Conservation (phyloP, 2,113 vertebrate species). For the Cavia porcellus region DNA sequence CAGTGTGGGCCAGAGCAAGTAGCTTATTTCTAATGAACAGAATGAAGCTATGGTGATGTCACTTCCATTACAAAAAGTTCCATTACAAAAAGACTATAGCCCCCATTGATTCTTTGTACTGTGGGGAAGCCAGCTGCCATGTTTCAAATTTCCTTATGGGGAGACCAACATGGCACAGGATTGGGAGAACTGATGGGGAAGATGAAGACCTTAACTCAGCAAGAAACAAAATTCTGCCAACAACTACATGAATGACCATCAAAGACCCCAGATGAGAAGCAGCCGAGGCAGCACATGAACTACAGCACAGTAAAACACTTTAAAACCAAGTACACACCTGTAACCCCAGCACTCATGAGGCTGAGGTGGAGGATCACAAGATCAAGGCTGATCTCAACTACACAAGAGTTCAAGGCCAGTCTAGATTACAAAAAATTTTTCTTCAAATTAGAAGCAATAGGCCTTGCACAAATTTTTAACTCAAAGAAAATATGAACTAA, state of each 20-base stretch:
- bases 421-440: not conserved
- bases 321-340: not conserved
- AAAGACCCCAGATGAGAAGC: not conserved
- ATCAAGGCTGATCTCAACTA: not conserved
- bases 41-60: not conserved
- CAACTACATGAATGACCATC: not conserved
- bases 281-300: not conserved
- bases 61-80: conserved; percentile 17
- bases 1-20: not conserved
- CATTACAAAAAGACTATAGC: not conserved
- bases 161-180: not conserved
- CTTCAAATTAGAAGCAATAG: not conserved
- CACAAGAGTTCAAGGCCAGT: not conserved
- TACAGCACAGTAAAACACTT: not conserved
- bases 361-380: not conserved
- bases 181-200: not conserved
- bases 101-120: not conserved
- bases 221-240: not conserved
- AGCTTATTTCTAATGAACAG: conserved; percentile 2
- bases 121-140: not conserved
- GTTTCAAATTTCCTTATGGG: not conserved
- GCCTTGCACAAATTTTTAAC: not conserved
- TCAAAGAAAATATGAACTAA: not conserved
- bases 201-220: not conserved
- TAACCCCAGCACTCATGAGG: not conserved